These are phyloP conservation scores for Copsychus sechellarum DNA, from an alignment of 2,113 vertebrate genomes.

Conservation along the genomic window DNA sequence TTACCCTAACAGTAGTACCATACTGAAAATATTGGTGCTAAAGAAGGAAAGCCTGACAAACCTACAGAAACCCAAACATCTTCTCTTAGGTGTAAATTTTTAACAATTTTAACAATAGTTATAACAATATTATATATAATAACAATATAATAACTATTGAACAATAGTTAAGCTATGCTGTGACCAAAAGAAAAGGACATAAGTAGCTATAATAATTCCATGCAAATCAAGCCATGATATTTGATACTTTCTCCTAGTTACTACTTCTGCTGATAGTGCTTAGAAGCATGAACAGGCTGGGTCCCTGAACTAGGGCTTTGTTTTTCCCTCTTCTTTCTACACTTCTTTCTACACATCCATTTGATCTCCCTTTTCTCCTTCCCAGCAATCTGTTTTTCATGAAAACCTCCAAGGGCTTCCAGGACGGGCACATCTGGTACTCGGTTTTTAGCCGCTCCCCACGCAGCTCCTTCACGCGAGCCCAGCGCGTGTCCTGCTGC, in stretches of 20 bases:
- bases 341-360: background rate
- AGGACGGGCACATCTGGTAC: slow-evolving; percentile 93
- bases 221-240: background rate
- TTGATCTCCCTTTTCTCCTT: background rate
- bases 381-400: slow-evolving; percentile 90
- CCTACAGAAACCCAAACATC: background rate
- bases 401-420: slow-evolving; percentile 90
- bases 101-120: too few species aligned
- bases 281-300: background rate
- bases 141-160: too few species aligned
- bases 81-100: background rate
- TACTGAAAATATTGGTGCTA: background rate
- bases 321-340: background rate
- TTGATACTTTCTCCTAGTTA: background rate
- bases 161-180: background rate
- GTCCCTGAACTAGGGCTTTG: background rate
- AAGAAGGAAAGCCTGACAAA: background rate
- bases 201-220: background rate
- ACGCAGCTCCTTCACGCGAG: slow-evolving; percentile 87
- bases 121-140: too few species aligned
- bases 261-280: background rate
- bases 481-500: slow-evolving; percentile 92
- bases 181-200: background rate
- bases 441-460: slow-evolving; percentile 88
- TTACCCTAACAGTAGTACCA: background rate